A percentile compares a stretch with the other conserved stretches of the same genome.
phyloP scores from a whole-genome alignment of 2,797 vertebrate genomes.

The Pterois miles region DNA sequence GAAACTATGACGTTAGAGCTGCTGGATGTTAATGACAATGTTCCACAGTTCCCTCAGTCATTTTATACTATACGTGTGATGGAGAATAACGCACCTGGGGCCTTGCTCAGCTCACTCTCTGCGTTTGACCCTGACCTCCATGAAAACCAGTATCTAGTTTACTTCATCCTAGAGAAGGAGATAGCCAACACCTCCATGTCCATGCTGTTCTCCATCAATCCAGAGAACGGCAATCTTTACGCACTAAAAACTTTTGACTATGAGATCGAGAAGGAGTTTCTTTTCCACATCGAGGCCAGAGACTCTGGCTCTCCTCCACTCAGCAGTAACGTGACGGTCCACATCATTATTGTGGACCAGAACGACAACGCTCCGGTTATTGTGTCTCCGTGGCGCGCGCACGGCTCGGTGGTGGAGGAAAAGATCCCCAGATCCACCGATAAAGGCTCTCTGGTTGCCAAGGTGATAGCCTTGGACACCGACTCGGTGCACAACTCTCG shows the following conservation, averaged over 20 bases:
- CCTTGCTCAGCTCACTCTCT: too few species aligned
- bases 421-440: constrained; percentile 69
- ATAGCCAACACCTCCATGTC: too few species aligned
- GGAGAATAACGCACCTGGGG: too few species aligned
- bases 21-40: constrained; percentile 69
- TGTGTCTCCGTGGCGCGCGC: constrained; percentile 71
- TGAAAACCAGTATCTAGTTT: too few species aligned
- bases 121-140: too few species aligned
- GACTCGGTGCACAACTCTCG: constrained; percentile 78
- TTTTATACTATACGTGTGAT: constrained; percentile 67
- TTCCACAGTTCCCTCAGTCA: constrained; percentile 60
- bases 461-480: constrained; percentile 75
- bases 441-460: constrained; percentile 73
- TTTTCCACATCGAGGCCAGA: constrained; percentile 77
- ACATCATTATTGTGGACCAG: constrained; percentile 73
- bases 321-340: constrained; percentile 75
- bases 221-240: constrained; percentile 76
- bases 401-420: constrained; percentile 64
- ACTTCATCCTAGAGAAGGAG: too few species aligned
- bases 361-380: constrained; percentile 77
- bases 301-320: constrained; percentile 77
- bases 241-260: constrained; percentile 76
- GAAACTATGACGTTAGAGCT: constrained; percentile 57
- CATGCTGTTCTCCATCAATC: too few species aligned
- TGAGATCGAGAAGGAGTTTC: constrained; percentile 73